These are phyloP conservation scores for Chrysocyon brachyurus DNA, from an alignment of 2,797 vertebrate genomes.

Conservation along the genomic window DNA sequence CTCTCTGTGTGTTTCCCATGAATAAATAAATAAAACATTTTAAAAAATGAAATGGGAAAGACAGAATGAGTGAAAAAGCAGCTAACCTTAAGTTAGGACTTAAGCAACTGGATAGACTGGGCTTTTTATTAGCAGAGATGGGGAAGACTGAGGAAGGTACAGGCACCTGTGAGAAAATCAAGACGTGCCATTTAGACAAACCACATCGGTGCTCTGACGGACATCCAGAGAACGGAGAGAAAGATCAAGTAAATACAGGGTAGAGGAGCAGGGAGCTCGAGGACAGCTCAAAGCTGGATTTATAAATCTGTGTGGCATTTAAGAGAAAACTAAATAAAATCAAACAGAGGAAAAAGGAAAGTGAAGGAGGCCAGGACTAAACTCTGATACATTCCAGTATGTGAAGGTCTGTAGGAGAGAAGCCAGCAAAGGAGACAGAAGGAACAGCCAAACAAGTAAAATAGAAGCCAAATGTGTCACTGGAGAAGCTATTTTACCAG, in stretches of 20 bases:
- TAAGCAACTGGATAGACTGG: no score
- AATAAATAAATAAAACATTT: no score
- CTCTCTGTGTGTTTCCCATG: no score
- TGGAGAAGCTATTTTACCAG: neutral
- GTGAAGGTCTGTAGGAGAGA: neutral
- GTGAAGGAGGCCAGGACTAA: neutral
- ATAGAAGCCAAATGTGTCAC: neutral
- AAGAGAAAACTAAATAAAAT: slow-evolving; percentile 39
- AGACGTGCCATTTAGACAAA: neutral
- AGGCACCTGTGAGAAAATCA: neutral
- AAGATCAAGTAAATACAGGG: neutral
- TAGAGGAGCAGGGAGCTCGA: neutral
- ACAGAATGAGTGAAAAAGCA: neutral
- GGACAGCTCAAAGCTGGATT: neutral
- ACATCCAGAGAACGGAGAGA: neutral
- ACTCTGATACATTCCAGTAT: neutral
- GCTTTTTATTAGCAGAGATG: neutral
- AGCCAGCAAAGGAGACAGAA: neutral
- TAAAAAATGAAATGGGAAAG: neutral
- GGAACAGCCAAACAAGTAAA: neutral
- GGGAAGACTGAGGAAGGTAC: neutral
- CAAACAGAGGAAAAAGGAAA: neutral
- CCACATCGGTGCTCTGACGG: neutral
- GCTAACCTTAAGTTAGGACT: neutral
- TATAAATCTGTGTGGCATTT: neutral